Conservation (phyloP, 2,113 vertebrate genomes). For the Rhinolophus sinicus region DNA sequence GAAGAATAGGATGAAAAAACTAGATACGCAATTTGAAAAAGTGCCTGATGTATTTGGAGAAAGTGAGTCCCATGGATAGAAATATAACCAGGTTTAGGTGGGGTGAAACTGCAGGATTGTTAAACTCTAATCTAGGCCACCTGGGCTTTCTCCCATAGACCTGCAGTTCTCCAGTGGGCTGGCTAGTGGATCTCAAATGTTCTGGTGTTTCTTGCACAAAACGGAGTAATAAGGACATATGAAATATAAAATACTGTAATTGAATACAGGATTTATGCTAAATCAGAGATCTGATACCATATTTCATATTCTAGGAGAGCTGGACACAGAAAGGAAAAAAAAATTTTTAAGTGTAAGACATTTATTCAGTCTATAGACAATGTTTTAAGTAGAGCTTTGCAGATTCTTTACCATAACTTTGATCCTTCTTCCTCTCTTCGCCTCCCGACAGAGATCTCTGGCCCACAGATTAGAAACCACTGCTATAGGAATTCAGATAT, state of each 20-base stretch:
- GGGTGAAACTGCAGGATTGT: not conserved
- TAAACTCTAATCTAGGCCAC: not conserved
- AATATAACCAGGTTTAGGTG: not conserved
- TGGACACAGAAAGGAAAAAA: not conserved
- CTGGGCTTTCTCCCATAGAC: not conserved
- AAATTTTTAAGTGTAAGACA: not conserved
- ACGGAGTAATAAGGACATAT: not conserved
- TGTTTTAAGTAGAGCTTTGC: constrained; percentile 5
- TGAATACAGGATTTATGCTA: not conserved
- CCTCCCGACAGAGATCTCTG: not conserved
- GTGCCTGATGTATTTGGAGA: not conserved
- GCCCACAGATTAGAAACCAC: not conserved
- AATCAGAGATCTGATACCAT: not conserved
- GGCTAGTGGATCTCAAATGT: not conserved
- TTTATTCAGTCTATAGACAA: not conserved
- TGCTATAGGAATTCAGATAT: not conserved
- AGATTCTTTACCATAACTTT: not conserved
- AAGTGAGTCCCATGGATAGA: not conserved
- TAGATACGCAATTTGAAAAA: not conserved
- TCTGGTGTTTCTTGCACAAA: not conserved
- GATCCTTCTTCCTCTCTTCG: not conserved
- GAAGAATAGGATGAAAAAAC: constrained; percentile 9
- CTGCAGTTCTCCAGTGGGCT: not conserved
- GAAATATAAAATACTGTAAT: constrained; percentile 31
- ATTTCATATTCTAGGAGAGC: constrained; percentile 1